A percentile compares a stretch with the other conserved stretches of the same genome.
These are phyloP conservation scores for Vanessa atalanta DNA, from an alignment of 1,140 invertebrate genomes.

Conservation along the genomic window DNA sequence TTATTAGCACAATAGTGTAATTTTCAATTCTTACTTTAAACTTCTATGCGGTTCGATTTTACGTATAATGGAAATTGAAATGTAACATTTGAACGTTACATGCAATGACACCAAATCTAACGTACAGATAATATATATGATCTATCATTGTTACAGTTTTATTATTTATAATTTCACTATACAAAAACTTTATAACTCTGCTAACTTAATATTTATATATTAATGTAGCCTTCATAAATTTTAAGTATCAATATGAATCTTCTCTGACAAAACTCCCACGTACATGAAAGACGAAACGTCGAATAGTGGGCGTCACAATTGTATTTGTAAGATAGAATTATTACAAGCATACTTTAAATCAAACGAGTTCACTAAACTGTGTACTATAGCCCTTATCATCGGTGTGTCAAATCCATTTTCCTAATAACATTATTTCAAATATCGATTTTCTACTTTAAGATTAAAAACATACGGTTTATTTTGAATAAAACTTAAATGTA, in stretches of 20 bases:
- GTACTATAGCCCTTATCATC: not conserved
- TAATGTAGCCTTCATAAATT: not conserved
- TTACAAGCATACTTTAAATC: not conserved
- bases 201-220: not conserved
- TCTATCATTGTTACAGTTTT: not conserved
- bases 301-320: not conserved
- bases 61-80: too few relatives aligned
- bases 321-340: constrained; percentile 2
- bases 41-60: too few relatives aligned
- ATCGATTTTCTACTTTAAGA: not conserved
- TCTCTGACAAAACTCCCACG: constrained; percentile 2
- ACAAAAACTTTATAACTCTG: not conserved
- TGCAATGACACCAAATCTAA: too few relatives aligned
- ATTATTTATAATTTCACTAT: not conserved
- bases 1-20: too few relatives aligned
- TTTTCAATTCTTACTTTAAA: too few relatives aligned
- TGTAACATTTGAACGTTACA: too few relatives aligned
- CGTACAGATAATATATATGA: too few relatives aligned
- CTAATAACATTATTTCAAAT: not conserved
- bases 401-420: not conserved
- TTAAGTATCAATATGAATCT: constrained; percentile 1
- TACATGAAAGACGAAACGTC: not conserved
- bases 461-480: not conserved
- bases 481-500: not conserved
- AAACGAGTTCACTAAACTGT: not conserved